phyloP scores from a whole-genome alignment of 2,888 invertebrate genomes.

The Lepeophtheirus nordmannii region DNA sequence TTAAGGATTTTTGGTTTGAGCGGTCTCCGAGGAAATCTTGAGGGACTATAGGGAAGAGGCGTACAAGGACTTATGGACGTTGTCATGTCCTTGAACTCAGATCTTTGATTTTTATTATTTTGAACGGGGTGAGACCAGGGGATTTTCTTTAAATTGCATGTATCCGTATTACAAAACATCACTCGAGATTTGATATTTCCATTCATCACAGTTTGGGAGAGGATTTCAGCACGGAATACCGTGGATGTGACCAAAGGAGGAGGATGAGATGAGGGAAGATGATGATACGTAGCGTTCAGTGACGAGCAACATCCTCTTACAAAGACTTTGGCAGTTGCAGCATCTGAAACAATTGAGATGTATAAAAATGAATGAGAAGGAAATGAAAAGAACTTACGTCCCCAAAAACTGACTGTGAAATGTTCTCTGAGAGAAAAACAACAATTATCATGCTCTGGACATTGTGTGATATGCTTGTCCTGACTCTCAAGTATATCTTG shows the following conservation, averaged over 20 bases:
- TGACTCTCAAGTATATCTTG: neutral
- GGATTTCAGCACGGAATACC: constrained; percentile 13
- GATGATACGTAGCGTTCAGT: constrained; percentile 9
- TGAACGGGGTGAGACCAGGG: constrained; percentile 1
- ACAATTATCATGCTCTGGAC: constrained; percentile 3
- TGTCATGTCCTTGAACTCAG: neutral
- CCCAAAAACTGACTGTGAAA: constrained; percentile 10
- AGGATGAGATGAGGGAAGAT: neutral
- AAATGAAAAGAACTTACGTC: constrained; percentile 12
- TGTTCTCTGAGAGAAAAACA: constrained; percentile 17
- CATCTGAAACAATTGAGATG: constrained; percentile 5
- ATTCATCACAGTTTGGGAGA: constrained; percentile 7
- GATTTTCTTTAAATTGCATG: constrained; percentile 1
- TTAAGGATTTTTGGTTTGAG: neutral
- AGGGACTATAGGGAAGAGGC: neutral
- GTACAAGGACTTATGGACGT: neutral
- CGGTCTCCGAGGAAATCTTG: neutral
- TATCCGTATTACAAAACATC: constrained; percentile 14
- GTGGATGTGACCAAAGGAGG: constrained; percentile 14
- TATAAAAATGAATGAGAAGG: neutral
- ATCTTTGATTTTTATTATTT: neutral
- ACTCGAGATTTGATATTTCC: constrained; percentile 9
- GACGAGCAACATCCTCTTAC: constrained; percentile 9
- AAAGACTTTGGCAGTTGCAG: constrained; percentile 11
- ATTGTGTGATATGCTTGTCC: constrained; percentile 7